These are phyloP conservation scores for Aegithalos caudatus DNA, from an alignment of 2,113 vertebrate species.

Conservation along the genomic window DNA sequence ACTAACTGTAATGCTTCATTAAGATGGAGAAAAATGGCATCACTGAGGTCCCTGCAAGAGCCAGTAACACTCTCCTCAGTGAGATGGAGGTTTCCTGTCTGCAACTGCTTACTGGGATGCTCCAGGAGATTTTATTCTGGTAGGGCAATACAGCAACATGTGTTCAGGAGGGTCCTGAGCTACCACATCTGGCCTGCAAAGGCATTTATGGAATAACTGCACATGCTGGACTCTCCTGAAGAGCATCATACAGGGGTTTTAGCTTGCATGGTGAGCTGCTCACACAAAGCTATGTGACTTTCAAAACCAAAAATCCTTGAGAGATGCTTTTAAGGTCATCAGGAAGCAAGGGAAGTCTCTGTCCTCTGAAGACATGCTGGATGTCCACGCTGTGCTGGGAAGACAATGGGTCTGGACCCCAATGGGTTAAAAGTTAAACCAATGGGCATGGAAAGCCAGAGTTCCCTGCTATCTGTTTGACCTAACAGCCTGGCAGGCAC, in stretches of 20 bases:
- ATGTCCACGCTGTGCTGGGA: accelerated
- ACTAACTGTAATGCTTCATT: constrained; percentile 74
- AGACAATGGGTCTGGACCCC: background rate
- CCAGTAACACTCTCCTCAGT: background rate
- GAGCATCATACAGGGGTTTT: accelerated
- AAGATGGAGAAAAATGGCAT: constrained; percentile 58
- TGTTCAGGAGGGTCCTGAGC: background rate
- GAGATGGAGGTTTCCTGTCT: background rate
- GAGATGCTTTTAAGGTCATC: background rate
- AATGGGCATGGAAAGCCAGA: background rate
- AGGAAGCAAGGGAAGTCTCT: background rate
- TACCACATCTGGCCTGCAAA: accelerated
- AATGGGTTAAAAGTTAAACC: background rate
- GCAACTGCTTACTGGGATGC: background rate
- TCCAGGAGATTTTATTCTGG: background rate
- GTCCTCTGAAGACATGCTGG: background rate
- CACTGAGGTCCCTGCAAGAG: constrained; percentile 8
- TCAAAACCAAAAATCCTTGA: background rate
- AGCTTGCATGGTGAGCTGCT: background rate
- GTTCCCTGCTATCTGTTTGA: constrained; percentile 13
- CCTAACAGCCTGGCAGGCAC: constrained; percentile 32
- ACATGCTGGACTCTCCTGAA: background rate
- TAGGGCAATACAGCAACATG: background rate
- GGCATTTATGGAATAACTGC: background rate
- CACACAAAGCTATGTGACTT: accelerated